A percentile compares a stretch with the other conserved stretches of the same genome.
Conservation (phyloP, 2,113 vertebrate species). For the Columba livia region DNA sequence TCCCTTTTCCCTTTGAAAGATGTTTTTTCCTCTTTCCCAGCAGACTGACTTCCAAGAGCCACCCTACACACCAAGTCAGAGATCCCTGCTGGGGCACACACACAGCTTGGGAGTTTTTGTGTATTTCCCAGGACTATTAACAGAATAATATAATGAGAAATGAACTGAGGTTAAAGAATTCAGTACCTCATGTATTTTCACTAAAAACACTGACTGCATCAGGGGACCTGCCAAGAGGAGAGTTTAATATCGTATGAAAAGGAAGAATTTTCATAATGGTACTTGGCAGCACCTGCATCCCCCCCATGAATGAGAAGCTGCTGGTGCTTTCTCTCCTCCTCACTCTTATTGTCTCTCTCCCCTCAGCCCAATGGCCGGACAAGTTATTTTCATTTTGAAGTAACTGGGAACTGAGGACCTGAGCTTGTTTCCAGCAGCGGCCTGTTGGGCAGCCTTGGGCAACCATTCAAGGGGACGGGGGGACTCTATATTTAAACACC, state of each 20-base stretch:
- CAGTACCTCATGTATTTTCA: constrained; percentile 46
- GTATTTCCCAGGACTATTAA: constrained; percentile 53
- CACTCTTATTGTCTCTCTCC: not conserved
- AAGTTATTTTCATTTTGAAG: not conserved
- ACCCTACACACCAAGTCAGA: not conserved
- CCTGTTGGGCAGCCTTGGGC: not conserved
- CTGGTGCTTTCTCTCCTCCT: not conserved
- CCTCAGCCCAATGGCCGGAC: not conserved
- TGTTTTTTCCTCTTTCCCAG: not conserved
- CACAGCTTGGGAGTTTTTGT: not conserved
- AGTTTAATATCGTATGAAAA: constrained; percentile 54
- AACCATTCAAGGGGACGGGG: not conserved
- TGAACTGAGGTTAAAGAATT: constrained; percentile 62
- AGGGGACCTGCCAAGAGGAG: constrained; percentile 40
- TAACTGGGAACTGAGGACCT: not conserved
- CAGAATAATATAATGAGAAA: constrained; percentile 43
- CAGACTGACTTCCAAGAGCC: not conserved
- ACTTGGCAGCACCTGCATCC: constrained; percentile 43
- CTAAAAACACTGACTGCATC: constrained; percentile 43
- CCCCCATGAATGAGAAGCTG: constrained; percentile 36
- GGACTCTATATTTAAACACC: not conserved
- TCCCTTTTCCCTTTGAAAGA: not conserved
- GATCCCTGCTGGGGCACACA: not conserved
- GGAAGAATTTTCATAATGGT: constrained; percentile 64
- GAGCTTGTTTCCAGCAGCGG: not conserved